Conservation (phyloP, 2,797 vertebrate genomes). For the Eleutherodactylus coqui region DNA sequence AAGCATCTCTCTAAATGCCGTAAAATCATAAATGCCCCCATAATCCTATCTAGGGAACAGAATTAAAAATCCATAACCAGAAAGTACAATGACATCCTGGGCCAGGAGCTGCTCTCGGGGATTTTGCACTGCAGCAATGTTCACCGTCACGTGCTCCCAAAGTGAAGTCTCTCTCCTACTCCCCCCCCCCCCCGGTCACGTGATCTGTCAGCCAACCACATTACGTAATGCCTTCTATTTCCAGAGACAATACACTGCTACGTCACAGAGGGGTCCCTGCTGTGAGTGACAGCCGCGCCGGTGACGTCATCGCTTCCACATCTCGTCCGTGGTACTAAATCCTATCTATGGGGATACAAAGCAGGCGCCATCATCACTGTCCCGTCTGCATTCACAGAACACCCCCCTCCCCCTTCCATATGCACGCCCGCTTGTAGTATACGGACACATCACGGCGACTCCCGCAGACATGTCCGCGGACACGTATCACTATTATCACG, state of each 20-base stretch:
- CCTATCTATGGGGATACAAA: too few species aligned
- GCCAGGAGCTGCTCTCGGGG: background rate
- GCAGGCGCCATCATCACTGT: too few species aligned
- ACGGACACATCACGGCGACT: too few species aligned
- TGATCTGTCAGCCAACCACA: conserved; percentile 42
- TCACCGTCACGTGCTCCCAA: conserved; percentile 11
- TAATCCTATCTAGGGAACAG: too few species aligned
- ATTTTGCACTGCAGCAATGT: conserved; percentile 34
- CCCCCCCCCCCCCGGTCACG: background rate
- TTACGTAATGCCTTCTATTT: conserved; percentile 60
- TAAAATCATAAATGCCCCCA: too few species aligned
- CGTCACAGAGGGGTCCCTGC: conserved; percentile 46
- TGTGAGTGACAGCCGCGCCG: conserved; percentile 24
- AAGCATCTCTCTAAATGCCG: too few species aligned
- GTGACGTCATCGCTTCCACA: conserved; percentile 14
- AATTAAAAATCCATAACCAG: too few species aligned
- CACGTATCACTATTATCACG: background rate
- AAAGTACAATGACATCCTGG: too few species aligned
- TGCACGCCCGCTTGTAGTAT: too few species aligned
- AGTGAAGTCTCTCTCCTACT: conserved; percentile 9
- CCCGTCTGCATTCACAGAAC: too few species aligned
- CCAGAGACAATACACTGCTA: conserved; percentile 25
- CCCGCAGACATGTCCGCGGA: background rate
- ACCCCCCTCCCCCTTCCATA: too few species aligned
- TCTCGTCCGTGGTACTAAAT: too few species aligned